A percentile compares a stretch with the other conserved stretches of the same genome.
These are phyloP conservation scores for Dolichomitus sp. DNA, from an alignment of 2,888 invertebrate genomes.

Conservation along the genomic window DNA sequence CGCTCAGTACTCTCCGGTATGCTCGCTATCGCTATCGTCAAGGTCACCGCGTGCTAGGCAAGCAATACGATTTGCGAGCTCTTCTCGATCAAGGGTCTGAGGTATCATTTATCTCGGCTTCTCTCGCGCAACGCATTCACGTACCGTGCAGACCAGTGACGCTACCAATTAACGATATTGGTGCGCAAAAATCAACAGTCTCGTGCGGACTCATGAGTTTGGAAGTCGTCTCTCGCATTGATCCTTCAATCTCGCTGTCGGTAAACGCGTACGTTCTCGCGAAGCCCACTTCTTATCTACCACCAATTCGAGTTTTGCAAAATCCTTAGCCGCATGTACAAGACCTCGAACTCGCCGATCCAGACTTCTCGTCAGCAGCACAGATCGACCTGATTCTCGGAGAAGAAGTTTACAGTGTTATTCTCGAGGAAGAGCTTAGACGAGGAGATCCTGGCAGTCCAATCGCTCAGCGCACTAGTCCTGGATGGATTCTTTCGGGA, in stretches of 20 bases:
- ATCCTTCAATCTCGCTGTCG: constrained; percentile 16
- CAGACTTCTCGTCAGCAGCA: constrained; percentile 17
- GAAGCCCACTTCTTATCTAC: no score
- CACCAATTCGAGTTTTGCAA: no score
- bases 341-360: constrained; percentile 39
- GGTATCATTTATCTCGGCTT: no score
- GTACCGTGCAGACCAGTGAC: no score
- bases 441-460: constrained; percentile 10
- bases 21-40: no score
- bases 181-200: no score
- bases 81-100: no score
- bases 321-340: constrained; percentile 30
- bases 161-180: no score
- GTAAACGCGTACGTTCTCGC: constrained; percentile 30
- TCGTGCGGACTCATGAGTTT: neutral
- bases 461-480: constrained; percentile 27
- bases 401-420: constrained; percentile 39
- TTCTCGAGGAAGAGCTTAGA: constrained; percentile 36
- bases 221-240: constrained; percentile 3
- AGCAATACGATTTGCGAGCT: no score
- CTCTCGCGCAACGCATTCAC: no score
- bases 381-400: constrained; percentile 48
- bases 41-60: no score
- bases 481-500: constrained; percentile 33
- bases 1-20: no score